Conservation (phyloP, 2,888 invertebrate genomes). For the Pinctada fucata region DNA sequence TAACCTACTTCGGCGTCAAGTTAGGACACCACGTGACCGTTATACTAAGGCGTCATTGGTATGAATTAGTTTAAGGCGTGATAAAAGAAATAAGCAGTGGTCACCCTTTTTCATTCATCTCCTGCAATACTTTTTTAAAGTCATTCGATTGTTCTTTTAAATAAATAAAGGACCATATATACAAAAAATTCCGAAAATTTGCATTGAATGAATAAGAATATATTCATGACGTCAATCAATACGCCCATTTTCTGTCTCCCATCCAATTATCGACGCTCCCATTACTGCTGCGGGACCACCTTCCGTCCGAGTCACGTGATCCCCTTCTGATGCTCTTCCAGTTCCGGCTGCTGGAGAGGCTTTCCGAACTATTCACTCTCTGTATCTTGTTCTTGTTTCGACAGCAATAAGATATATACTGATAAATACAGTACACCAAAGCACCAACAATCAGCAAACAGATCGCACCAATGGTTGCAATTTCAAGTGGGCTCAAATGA, state of each 20-base stretch:
- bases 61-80: too few species aligned
- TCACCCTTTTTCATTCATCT: too few species aligned
- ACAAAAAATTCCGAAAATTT: too few species aligned
- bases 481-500: slow-evolving; percentile 11
- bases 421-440: slow-evolving; percentile 12
- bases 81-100: too few species aligned
- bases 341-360: not conserved
- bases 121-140: too few species aligned
- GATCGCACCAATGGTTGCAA: slow-evolving; percentile 7
- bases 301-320: not conserved
- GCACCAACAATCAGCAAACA: slow-evolving; percentile 17
- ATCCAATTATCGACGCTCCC: not conserved
- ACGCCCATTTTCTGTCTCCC: not conserved
- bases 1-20: too few species aligned
- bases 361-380: not conserved
- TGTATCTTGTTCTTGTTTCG: slow-evolving; percentile 8
- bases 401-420: slow-evolving; percentile 12
- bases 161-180: too few species aligned
- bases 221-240: too few species aligned
- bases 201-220: too few species aligned
- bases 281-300: slow-evolving; percentile 1
- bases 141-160: too few species aligned
- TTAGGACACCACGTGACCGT: too few species aligned
- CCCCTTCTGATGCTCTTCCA: not conserved
- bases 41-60: too few species aligned